Evolutionary conservation across 2,797 vertebrate genomes (phyloP).

Genomic region (Vespertilio murinus): DNA sequence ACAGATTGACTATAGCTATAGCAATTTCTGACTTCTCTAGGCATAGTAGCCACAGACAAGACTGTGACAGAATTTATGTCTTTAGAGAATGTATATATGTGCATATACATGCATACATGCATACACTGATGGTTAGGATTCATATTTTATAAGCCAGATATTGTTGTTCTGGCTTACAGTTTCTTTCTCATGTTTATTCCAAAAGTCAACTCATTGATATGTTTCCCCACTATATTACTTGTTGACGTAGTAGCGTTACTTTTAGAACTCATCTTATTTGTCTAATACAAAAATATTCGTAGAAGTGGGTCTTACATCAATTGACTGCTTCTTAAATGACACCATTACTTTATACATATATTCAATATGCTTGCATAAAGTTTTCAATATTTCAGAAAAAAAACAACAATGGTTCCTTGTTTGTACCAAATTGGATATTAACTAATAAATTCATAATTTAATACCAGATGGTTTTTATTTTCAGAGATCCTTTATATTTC

Average conservation of each 20-base stretch:
- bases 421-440: neutral
- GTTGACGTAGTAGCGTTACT: neutral
- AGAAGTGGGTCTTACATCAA: neutral
- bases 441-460: neutral
- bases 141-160: neutral
- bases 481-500: neutral
- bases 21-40: neutral
- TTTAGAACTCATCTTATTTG: neutral
- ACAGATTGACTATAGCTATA: neutral
- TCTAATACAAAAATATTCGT: neutral
- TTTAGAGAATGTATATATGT: neutral
- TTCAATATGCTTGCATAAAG: neutral
- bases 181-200: neutral
- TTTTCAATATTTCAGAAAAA: neutral
- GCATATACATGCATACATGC: neutral
- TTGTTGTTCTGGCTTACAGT: neutral
- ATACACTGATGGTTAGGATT: neutral
- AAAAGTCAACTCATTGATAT: neutral
- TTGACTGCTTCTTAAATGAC: neutral
- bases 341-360: neutral
- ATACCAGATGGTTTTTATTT: neutral
- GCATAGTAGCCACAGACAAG: neutral
- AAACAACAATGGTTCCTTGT: neutral
- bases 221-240: neutral
- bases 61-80: neutral